phyloP scores from a whole-genome alignment of 2,113 vertebrate genomes.

The Monarcha castaneiventris region DNA sequence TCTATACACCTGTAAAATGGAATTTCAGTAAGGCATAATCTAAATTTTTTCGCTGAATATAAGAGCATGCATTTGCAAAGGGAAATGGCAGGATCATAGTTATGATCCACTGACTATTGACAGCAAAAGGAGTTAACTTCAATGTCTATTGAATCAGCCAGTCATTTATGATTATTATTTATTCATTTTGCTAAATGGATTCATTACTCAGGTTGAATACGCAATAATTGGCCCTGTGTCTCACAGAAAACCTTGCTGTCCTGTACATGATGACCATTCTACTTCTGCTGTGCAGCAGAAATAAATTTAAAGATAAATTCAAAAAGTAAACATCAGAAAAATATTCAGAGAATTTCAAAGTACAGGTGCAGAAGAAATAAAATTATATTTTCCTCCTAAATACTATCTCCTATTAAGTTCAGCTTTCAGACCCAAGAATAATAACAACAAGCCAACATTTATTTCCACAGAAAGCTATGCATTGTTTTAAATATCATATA shows the following conservation, averaged over 20 bases:
- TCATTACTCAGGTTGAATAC: not conserved
- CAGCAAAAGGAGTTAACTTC: not conserved
- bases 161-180: slow-evolving; percentile 47
- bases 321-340: not conserved
- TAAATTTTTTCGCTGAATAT: not conserved
- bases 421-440: not conserved
- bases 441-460: not conserved
- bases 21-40: not conserved
- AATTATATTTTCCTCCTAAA: not conserved
- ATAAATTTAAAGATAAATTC: not conserved
- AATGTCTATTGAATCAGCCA: not conserved
- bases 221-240: not conserved
- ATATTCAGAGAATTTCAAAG: not conserved
- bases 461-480: not conserved
- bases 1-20: not conserved
- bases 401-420: not conserved
- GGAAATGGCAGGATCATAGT: not conserved
- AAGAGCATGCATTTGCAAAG: not conserved
- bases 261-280: not conserved
- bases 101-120: not conserved
- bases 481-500: not conserved
- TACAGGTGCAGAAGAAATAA: not conserved
- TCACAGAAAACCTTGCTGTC: not conserved
- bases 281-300: not conserved
- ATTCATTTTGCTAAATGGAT: slow-evolving; percentile 14